A percentile compares a stretch with the other conserved stretches of the same genome.
phyloP scores from a whole-genome alignment of 2,113 vertebrate genomes.

The Trachemys scripta region DNA sequence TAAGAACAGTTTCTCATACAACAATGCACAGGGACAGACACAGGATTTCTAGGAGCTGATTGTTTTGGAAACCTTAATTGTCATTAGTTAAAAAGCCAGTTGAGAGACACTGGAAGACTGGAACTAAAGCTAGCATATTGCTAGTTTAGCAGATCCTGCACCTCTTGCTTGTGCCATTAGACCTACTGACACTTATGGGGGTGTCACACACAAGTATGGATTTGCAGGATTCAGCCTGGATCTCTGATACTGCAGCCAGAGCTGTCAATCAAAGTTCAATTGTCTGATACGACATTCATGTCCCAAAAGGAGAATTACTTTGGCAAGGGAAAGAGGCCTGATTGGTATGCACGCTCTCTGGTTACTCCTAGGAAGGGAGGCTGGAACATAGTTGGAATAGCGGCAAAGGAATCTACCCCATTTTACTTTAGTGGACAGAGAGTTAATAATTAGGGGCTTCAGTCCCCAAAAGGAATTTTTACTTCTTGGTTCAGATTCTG shows the following conservation, averaged over 20 bases:
- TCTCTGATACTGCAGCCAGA: neutral
- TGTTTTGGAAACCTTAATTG: neutral
- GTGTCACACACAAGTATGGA: neutral
- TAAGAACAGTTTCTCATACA: neutral
- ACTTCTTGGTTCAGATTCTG: neutral
- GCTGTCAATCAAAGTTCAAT: neutral
- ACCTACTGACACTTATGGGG: rapidly evolving
- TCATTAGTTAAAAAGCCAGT: neutral
- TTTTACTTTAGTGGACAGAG: neutral
- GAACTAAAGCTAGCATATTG: neutral
- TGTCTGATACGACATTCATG: slow-evolving; percentile 8
- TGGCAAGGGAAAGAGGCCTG: neutral
- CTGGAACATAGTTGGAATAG: neutral
- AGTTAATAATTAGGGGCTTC: neutral
- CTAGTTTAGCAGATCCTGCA: neutral
- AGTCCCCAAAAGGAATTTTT: neutral
- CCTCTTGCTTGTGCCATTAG: neutral
- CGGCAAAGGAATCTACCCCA: neutral
- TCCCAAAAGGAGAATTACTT: slow-evolving; percentile 64
- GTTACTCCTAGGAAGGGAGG: neutral
- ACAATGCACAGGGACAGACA: neutral
- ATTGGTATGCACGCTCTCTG: slow-evolving; percentile 56
- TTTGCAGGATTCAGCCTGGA: neutral
- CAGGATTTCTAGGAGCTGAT: neutral
- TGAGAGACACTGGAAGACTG: neutral